Conservation (phyloP, 2,888 invertebrate genomes). For the Agrilus cyanescens region DNA sequence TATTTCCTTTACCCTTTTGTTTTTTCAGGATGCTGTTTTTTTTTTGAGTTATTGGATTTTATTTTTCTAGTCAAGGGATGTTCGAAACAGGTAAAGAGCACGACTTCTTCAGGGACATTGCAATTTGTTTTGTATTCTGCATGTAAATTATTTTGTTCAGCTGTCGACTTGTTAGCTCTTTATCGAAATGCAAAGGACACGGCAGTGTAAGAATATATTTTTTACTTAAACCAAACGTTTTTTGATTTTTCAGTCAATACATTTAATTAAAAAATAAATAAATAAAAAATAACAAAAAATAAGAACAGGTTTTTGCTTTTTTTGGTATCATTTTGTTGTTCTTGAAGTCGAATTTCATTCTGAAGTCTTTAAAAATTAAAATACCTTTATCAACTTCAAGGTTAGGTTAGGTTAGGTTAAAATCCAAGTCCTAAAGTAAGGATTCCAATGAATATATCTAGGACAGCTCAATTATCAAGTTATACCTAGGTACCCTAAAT, state of each 20-base stretch:
- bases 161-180: background rate
- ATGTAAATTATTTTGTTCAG: background rate
- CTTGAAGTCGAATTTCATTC: too few species aligned
- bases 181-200: too few species aligned
- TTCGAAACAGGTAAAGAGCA: background rate
- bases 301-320: too few species aligned
- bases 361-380: too few species aligned
- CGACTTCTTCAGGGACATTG: background rate
- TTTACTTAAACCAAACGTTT: background rate
- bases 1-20: conserved; percentile 27
- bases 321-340: too few species aligned
- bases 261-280: background rate
- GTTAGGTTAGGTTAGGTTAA: too few species aligned
- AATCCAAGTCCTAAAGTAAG: too few species aligned
- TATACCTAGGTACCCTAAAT: too few species aligned
- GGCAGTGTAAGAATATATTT: background rate
- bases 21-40: conserved; percentile 33
- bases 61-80: background rate
- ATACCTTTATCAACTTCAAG: too few species aligned
- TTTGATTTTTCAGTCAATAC: background rate
- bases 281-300: background rate
- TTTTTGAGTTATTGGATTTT: conserved; percentile 13
- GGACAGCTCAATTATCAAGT: too few species aligned
- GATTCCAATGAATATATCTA: too few species aligned
- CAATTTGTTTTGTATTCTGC: too few species aligned